phyloP scores from a whole-genome alignment of 2,797 vertebrate species.

The Avahi laniger region DNA sequence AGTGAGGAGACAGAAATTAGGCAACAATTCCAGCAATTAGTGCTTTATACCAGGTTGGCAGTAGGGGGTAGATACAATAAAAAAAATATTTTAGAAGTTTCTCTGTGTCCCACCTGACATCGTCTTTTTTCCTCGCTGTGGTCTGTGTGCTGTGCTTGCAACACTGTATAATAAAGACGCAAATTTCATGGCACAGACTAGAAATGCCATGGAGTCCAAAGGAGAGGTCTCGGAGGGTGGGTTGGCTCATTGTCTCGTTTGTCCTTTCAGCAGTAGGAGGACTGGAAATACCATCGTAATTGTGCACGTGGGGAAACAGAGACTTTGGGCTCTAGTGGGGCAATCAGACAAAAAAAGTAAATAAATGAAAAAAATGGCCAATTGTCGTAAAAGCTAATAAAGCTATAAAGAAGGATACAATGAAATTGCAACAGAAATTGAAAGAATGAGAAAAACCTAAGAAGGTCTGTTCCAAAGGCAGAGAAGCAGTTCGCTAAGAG shows the following conservation, averaged over 20 bases:
- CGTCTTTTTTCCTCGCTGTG: neutral
- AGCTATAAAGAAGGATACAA: neutral
- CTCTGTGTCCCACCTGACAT: neutral
- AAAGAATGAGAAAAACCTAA: neutral
- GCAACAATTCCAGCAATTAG: neutral
- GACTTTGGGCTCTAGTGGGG: neutral
- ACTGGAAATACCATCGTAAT: neutral
- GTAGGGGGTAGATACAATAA: neutral
- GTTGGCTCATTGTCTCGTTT: neutral
- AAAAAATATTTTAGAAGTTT: neutral
- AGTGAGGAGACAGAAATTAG: neutral
- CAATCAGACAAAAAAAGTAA: neutral
- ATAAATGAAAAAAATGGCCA: neutral
- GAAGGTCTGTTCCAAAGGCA: neutral
- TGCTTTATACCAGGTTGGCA: neutral
- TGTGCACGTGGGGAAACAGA: neutral
- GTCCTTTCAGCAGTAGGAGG: neutral
- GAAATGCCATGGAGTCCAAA: neutral
- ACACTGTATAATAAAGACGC: neutral
- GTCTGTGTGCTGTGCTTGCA: fast-evolving
- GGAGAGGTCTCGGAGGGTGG: neutral
- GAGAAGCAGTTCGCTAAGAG: neutral
- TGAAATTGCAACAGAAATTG: neutral
- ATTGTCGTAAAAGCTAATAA: neutral
- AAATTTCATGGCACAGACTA: neutral